A percentile compares a stretch with the other conserved stretches of the same genome.
phyloP scores from a whole-genome alignment of 1,140 invertebrate genomes.

The Diprion similis region DNA sequence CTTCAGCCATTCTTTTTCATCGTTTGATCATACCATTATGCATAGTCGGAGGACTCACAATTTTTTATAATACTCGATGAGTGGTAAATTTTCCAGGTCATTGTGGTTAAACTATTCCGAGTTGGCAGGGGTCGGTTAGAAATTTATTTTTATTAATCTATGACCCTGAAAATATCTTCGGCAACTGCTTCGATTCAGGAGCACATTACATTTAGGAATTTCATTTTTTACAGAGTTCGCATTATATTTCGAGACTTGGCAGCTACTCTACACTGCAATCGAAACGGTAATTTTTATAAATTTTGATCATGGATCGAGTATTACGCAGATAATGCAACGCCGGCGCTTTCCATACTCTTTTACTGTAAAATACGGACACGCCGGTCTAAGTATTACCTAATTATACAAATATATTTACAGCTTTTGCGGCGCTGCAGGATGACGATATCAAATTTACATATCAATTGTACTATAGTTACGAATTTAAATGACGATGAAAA shows the following conservation, averaged over 20 bases:
- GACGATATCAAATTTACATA: too few species aligned
- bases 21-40: not conserved
- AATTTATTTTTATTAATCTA: slow-evolving; percentile 1
- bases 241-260: too few species aligned
- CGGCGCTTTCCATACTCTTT: not conserved
- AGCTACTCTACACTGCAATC: not conserved
- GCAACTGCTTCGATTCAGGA: not conserved
- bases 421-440: too few species aligned
- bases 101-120: not conserved
- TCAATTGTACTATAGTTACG: too few species aligned
- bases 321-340: not conserved
- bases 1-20: not conserved
- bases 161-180: not conserved
- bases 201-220: not conserved
- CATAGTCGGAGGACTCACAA: not conserved
- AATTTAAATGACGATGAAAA: too few species aligned
- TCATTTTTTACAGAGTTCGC: not conserved
- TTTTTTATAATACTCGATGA: not conserved
- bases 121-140: not conserved
- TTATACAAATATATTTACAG: too few species aligned
- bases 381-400: too few species aligned
- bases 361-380: not conserved
- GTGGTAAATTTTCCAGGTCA: not conserved
- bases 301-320: not conserved
- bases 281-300: not conserved